phyloP scores from a whole-genome alignment of 2,888 invertebrate genomes.

The Platycheirus albimanus region DNA sequence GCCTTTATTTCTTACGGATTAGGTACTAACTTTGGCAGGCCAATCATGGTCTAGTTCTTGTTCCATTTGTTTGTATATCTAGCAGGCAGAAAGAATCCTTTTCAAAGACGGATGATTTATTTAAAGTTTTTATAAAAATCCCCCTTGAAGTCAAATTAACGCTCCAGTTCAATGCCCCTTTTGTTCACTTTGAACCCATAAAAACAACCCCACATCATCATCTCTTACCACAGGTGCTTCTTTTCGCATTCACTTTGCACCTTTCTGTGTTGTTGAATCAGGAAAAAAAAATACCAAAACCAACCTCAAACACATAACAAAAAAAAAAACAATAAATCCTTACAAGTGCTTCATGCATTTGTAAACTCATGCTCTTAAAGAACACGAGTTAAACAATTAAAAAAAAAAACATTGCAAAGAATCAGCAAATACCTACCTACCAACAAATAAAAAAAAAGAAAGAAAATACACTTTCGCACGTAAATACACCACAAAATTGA shows the following conservation, averaged over 20 bases:
- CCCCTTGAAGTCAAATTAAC: not conserved
- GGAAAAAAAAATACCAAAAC: not conserved
- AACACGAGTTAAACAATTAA: slow-evolving; percentile 8
- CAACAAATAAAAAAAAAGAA: slow-evolving; percentile 13
- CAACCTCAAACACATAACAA: not conserved
- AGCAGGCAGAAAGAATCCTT: too few relatives aligned
- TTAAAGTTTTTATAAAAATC: too few relatives aligned
- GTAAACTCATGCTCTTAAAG: slow-evolving; percentile 6
- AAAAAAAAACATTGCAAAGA: not conserved
- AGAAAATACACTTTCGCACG: slow-evolving; percentile 26
- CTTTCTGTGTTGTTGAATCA: not conserved
- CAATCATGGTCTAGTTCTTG: too few relatives aligned
- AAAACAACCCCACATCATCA: not conserved
- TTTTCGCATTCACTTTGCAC: not conserved
- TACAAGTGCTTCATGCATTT: slow-evolving; percentile 54
- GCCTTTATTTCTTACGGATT: too few relatives aligned
- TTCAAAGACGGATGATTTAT: too few relatives aligned
- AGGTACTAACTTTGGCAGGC: too few relatives aligned
- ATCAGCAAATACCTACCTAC: too few relatives aligned
- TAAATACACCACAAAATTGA: slow-evolving; percentile 17
- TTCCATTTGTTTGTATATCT: too few relatives aligned
- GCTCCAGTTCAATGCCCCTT: slow-evolving; percentile 11
- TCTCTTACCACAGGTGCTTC: slow-evolving; percentile 46
- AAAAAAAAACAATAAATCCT: slow-evolving; percentile 61
- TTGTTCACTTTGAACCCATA: slow-evolving; percentile 1